Evolutionary conservation across 2,113 vertebrate genomes (phyloP).

Genomic region (Laticauda laticaudata): DNA sequence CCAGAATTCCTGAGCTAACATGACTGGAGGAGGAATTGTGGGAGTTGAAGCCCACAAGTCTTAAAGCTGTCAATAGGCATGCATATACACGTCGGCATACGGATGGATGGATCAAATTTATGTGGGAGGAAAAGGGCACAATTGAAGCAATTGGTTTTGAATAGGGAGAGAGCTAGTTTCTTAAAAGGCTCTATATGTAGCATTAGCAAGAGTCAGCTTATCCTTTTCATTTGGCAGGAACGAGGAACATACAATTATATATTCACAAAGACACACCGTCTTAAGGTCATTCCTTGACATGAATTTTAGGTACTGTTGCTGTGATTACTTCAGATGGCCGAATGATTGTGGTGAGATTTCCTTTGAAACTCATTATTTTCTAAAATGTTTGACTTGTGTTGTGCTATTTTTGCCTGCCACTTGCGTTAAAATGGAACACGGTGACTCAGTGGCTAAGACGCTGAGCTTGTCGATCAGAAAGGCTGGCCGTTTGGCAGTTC

Average conservation of each 20-base stretch:
- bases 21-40: no score
- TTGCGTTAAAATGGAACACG: no score
- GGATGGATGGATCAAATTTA: not conserved
- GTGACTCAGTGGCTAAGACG: no score
- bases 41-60: no score
- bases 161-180: not conserved
- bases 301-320: conserved; percentile 86
- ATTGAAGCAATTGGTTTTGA: not conserved
- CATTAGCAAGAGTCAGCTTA: not conserved
- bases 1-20: no score
- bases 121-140: not conserved
- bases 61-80: no score
- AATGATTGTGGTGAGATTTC: conserved; percentile 93
- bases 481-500: no score
- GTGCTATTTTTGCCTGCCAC: no score
- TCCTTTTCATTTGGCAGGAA: not conserved
- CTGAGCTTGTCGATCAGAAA: no score
- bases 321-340: conserved; percentile 95
- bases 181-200: not conserved
- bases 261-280: not conserved
- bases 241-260: not conserved
- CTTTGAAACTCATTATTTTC: conserved; percentile 1
- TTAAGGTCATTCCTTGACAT: conserved; percentile 70
- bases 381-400: not conserved
- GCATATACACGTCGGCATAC: no score